Evolutionary conservation across 2,797 vertebrate species (phyloP), one percentile per base, ranked within the genome.

Genomic region (Orientallactaga sibirica): DNA sequence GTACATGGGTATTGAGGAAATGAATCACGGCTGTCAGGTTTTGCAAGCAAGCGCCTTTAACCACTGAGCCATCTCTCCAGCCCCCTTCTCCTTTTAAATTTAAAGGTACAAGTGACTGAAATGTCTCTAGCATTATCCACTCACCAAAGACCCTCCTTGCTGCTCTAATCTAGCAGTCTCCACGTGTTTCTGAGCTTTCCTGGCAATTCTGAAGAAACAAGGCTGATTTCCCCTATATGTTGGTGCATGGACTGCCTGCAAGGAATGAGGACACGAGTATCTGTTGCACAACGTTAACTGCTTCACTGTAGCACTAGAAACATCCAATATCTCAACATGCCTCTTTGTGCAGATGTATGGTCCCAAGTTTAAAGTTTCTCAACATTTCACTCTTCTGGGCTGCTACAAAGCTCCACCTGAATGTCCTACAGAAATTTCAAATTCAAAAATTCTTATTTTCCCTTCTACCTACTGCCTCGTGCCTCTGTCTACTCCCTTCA

Each of bases 261-360:
- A 66, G 58, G 74, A 66, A 87, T 74, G 37, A 87, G 94, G 88
- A 87, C 70, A 37, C 89, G 41, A 84, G 77, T 68, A 12, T 88
- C 93, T 89, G 77, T 68, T 80, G 73, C 82, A 62, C 27, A 3
- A 90, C 80, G 74, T 89, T 94, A 89, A 89, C 91, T 80, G 87
- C 80, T 58, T 82, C 24, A 0, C 87, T 79, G 80, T 43, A 79
- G 62, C 10, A 4, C 68, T 75, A 77, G 96, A 93, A 93, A 92
- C 91, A 58, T 22, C 33, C 74, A 41, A 0, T 37, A 77, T 78
- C 92, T 80, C 90, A 73, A 12, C 75, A 81, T 87, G 82, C 84
- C 74, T 86, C 84, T 88, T 81, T 41, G 74, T 37, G 78, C 74
- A 61, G 75, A 93, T 20, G 43, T 68, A 58, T 37, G 64, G 77